Percentiles rank a stretch among this genome's conserved stretches.
Conservation (phyloP, 2,113 vertebrate genomes). For the Saccopteryx leptura region DNA sequence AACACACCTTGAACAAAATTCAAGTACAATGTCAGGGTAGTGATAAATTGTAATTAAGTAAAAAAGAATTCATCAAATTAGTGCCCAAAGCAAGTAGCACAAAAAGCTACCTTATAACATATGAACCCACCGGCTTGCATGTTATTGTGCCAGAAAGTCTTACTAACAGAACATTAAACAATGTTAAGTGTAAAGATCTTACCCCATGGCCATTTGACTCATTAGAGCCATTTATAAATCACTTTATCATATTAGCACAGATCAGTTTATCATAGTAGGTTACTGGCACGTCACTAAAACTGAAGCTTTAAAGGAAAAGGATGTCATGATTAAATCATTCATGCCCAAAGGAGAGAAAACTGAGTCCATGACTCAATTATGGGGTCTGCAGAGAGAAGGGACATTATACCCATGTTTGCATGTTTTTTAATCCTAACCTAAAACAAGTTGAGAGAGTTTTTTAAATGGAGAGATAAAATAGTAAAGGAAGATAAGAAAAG, state of each 20-base stretch:
- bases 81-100: background rate
- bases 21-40: background rate
- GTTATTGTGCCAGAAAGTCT: background rate
- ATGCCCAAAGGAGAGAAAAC: background rate
- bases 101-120: background rate
- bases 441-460: background rate
- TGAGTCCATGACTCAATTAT: background rate
- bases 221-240: background rate
- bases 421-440: background rate
- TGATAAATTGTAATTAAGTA: background rate
- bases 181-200: background rate
- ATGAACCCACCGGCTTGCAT: background rate
- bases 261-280: background rate
- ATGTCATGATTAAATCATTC: background rate
- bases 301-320: background rate
- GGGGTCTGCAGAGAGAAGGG: background rate
- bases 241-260: background rate
- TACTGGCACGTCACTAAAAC: background rate
- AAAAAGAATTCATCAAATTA: background rate
- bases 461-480: slow-evolving; percentile 29
- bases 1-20: background rate
- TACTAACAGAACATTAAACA: background rate
- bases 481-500: background rate
- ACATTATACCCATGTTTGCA: background rate
- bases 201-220: background rate